Percentiles rank a stretch among this genome's conserved stretches.
phyloP scores from a whole-genome alignment of 2,888 invertebrate genomes.

The Loripinus fragilis region DNA sequence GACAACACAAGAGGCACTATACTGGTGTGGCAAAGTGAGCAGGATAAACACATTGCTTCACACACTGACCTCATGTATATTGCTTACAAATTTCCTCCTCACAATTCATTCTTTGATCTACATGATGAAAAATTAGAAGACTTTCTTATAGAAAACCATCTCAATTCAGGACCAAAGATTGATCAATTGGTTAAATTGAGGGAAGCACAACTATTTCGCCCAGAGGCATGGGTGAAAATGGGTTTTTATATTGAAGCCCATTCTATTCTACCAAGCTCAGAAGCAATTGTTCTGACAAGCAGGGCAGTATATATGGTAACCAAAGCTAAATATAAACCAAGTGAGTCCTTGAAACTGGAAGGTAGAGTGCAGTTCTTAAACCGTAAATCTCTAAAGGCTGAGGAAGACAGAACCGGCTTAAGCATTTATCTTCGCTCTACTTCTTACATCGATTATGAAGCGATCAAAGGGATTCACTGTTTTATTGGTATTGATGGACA shows the following conservation, averaged over 20 bases:
- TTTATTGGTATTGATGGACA: constrained; percentile 76
- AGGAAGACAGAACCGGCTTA: constrained; percentile 69
- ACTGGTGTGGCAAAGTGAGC: constrained; percentile 69
- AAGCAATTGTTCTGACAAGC: constrained; percentile 71
- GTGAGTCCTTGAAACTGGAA: constrained; percentile 61
- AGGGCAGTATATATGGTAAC: constrained; percentile 75
- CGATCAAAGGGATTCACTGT: constrained; percentile 74
- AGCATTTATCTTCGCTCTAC: constrained; percentile 74
- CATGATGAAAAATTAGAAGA: constrained; percentile 62
- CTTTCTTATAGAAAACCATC: constrained; percentile 65
- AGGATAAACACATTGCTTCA: constrained; percentile 59
- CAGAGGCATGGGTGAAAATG: constrained; percentile 78
- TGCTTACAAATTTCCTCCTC: constrained; percentile 73
- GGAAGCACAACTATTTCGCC: constrained; percentile 72
- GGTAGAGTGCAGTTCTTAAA: constrained; percentile 75
- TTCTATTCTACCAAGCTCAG: constrained; percentile 75
- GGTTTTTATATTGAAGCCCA: constrained; percentile 75
- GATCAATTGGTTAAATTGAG: constrained; percentile 66
- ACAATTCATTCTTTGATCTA: constrained; percentile 73
- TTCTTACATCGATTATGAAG: constrained; percentile 71
- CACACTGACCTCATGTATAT: constrained; percentile 73
- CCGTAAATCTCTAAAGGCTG: constrained; percentile 62
- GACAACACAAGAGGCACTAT: constrained; percentile 73
- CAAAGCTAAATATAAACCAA: constrained; percentile 71
- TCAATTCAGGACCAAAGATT: constrained; percentile 68